phyloP scores from a whole-genome alignment of 2,888 invertebrate species.

The Acanthosepion esculentum region DNA sequence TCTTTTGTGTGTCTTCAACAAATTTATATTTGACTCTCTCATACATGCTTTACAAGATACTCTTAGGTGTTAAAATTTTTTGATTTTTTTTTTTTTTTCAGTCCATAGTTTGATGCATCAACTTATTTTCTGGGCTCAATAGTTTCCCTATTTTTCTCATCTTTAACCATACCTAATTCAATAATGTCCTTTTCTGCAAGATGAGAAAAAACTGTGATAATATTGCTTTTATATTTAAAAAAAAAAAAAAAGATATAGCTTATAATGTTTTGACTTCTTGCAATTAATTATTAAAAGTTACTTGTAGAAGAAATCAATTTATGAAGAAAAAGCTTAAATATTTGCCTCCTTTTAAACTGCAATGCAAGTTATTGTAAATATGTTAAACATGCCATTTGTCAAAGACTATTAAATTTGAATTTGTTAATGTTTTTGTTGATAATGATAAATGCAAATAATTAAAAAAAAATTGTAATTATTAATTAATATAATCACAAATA shows the following conservation, averaged over 20 bases:
- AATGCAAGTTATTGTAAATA: constrained; percentile 7
- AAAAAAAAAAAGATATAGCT: not conserved
- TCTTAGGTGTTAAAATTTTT: not conserved
- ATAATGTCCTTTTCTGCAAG: too few relatives aligned
- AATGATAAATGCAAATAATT: not conserved
- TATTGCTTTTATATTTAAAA: not conserved
- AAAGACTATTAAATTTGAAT: not conserved
- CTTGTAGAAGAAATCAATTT: not conserved
- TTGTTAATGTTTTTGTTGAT: constrained; percentile 6
- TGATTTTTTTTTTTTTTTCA: not conserved
- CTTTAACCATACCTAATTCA: not conserved
- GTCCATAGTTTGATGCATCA: not conserved
- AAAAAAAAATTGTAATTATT: not conserved
- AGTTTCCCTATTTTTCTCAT: not conserved
- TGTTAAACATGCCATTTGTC: not conserved
- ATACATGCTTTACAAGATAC: not conserved
- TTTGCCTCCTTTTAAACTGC: not conserved
- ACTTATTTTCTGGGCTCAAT: constrained; percentile 20
- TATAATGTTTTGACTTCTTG: not conserved
- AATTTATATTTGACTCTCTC: not conserved
- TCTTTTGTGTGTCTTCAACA: not conserved
- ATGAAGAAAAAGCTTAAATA: not conserved
- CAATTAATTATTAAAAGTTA: not conserved
- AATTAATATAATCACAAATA: not conserved
- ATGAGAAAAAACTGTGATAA: not conserved